Evolutionary conservation across 1,140 invertebrate genomes (phyloP), one percentile per base, ranked within the genome.

Genomic region (Drosophila nigrodunni): DNA sequence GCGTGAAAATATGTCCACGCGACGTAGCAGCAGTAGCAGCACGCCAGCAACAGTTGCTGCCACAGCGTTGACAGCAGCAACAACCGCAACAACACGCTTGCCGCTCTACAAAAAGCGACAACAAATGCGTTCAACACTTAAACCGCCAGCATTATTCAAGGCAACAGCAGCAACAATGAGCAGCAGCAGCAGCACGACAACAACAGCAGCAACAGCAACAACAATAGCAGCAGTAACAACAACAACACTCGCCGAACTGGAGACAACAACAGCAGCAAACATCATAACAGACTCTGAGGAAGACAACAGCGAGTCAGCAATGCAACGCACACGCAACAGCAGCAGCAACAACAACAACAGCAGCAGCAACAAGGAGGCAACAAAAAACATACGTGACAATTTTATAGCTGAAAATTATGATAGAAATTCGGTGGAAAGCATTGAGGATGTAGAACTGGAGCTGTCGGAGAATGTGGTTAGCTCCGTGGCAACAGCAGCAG

Each of bases 31-130:
- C 69, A 8, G 11, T 59, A 10, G 41, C 65, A 10, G 44, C 65
- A 43, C 4, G 30, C 58, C 11, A 59, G 46, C 55, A 61, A 60
- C 35, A n/a, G 35, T 44, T 35, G 47, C 55, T 9, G 37, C 44
- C 49, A 39, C 61, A 47, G 25, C 68, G n/a, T 55, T 34, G 25
- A 35, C 44, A 43, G 62, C 66, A 15, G 57, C 64, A 35, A 57
- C 65, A 15, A 52, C 67, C 9, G 71, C 80, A 47, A 91, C 91
- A 52, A 92, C 90, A n/a, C 81, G 88, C 1, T 41, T 92, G 61
- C 91, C 91, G n/a, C 60, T 92, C 1, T 92, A 92, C 59, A 92
- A 92, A 41, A 92, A 90, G 55, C 57, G 85, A 7, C 77, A 89
- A 37, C 81, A 90, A 43, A 15, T 89, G 39, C 76, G 91, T 11